A percentile compares a stretch with the other conserved stretches of the same genome.
These are phyloP conservation scores for Eupeodes corollae DNA, from an alignment of 1,140 invertebrate genomes.

Conservation along the genomic window DNA sequence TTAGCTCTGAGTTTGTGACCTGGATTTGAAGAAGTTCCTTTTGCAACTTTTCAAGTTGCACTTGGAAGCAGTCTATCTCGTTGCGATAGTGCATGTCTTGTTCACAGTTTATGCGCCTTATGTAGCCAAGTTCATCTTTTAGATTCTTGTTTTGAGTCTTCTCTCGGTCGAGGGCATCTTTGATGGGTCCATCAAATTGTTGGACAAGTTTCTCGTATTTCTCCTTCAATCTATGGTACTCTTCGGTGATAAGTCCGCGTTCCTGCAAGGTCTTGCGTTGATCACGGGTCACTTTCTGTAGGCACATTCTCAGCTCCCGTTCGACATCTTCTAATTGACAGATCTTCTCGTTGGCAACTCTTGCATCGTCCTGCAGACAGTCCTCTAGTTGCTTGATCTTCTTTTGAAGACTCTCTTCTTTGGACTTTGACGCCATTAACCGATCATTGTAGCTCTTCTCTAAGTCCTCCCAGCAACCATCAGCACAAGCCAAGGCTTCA, in stretches of 20 bases:
- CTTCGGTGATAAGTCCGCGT: slow-evolving; percentile 36
- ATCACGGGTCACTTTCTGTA: slow-evolving; percentile 43
- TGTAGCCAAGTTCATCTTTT: slow-evolving; percentile 24
- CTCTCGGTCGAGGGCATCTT: slow-evolving; percentile 25
- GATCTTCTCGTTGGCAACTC: slow-evolving; percentile 31
- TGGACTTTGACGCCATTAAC: slow-evolving; percentile 39
- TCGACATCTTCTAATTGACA: slow-evolving; percentile 44
- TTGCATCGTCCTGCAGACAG: slow-evolving; percentile 27
- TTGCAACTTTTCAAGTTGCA: slow-evolving; percentile 39
- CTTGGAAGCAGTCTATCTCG: slow-evolving; percentile 40
- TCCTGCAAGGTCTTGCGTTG: slow-evolving; percentile 36
- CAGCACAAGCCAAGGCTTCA: slow-evolving; percentile 60
- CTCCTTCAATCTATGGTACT: slow-evolving; percentile 34
- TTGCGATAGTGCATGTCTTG: slow-evolving; percentile 37
- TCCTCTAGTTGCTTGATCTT: slow-evolving; percentile 32
- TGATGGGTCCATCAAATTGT: slow-evolving; percentile 15
- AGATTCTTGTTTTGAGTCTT: slow-evolving; percentile 18
- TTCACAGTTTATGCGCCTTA: slow-evolving; percentile 36
- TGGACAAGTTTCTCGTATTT: slow-evolving; percentile 15
- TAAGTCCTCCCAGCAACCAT: slow-evolving; percentile 59
- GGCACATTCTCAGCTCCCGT: slow-evolving; percentile 37
- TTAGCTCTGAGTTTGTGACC: slow-evolving; percentile 46
- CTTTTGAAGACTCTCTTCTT: slow-evolving; percentile 26
- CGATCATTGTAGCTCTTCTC: slow-evolving; percentile 51
- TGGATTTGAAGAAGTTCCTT: slow-evolving; percentile 45